phyloP scores from a whole-genome alignment of 2,888 invertebrate genomes.

The Pilophorus perplexus region DNA sequence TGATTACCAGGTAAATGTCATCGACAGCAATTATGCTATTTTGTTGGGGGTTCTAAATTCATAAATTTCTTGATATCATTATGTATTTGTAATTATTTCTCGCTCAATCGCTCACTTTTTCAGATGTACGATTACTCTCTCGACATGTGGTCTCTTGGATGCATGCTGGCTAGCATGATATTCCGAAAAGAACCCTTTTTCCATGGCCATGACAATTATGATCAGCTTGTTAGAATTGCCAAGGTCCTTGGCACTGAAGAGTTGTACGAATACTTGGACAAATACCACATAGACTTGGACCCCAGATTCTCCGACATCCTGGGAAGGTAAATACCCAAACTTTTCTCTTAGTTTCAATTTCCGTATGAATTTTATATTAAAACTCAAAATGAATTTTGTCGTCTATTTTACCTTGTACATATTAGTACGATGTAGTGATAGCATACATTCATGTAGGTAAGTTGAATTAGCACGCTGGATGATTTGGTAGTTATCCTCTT shows the following conservation, averaged over 20 bases:
- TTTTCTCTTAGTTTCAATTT: too few species aligned
- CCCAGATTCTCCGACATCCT: slow-evolving; percentile 98
- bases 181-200: slow-evolving; percentile 99
- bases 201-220: slow-evolving; percentile 99
- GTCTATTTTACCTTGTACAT: not conserved
- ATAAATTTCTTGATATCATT: not conserved
- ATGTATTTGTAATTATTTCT: too few species aligned
- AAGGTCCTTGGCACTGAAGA: slow-evolving; percentile 99
- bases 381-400: not conserved
- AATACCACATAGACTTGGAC: slow-evolving; percentile 99
- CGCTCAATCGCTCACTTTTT: not conserved
- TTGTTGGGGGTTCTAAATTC: too few species aligned
- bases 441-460: too few species aligned
- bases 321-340: slow-evolving; percentile 59
- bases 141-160: slow-evolving; percentile 99
- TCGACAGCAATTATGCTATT: not conserved
- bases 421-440: too few species aligned
- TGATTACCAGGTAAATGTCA: slow-evolving; percentile 68
- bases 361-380: too few species aligned
- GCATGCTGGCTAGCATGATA: slow-evolving; percentile 99
- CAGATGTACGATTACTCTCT: slow-evolving; percentile 97
- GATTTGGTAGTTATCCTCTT: too few species aligned
- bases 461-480: too few species aligned
- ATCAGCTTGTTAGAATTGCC: slow-evolving; percentile 97
- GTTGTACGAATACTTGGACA: slow-evolving; percentile 98